These are phyloP conservation scores for Muscina levida DNA, from an alignment of 2,888 invertebrate species.

Conservation along the genomic window DNA sequence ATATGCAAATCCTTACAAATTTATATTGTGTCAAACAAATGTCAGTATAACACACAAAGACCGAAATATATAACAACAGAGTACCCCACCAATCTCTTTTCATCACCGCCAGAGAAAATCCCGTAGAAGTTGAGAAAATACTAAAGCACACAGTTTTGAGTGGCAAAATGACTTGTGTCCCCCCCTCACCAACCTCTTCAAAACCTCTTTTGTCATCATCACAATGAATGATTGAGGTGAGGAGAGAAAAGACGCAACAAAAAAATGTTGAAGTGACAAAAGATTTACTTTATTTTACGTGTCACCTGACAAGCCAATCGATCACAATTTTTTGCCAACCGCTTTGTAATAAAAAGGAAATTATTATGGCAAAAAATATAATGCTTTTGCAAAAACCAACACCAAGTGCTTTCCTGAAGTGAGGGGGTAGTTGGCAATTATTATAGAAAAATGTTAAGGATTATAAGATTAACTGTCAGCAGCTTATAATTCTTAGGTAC, in stretches of 20 bases:
- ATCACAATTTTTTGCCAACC: slow-evolving; percentile 43
- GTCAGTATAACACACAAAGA: slow-evolving; percentile 46
- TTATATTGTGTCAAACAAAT: slow-evolving; percentile 57
- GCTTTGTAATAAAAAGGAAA: slow-evolving; percentile 17
- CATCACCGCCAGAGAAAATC: slow-evolving; percentile 36
- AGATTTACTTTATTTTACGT: slow-evolving; percentile 51
- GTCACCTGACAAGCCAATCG: slow-evolving; percentile 60
- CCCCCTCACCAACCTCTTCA: too few species aligned
- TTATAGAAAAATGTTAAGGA: too few species aligned
- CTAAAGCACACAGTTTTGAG: slow-evolving; percentile 1
- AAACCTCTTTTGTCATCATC: slow-evolving; percentile 18
- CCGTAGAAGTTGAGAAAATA: too few species aligned
- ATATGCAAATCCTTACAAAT: slow-evolving; percentile 65
- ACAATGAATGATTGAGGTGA: neutral
- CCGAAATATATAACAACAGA: neutral
- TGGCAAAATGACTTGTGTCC: slow-evolving; percentile 29
- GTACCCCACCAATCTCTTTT: neutral
- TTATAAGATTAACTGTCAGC: too few species aligned
- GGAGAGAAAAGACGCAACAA: neutral
- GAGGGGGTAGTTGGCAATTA: too few species aligned
- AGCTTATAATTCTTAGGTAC: too few species aligned
- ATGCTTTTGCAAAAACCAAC: too few species aligned
- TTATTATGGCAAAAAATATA: slow-evolving; percentile 22
- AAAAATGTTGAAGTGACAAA: slow-evolving; percentile 54
- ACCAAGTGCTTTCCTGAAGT: too few species aligned